A percentile compares a stretch with the other conserved stretches of the same genome.
Evolutionary conservation across 2,888 invertebrate genomes (phyloP).

Genomic region (Leptinotarsa tumamoca): DNA sequence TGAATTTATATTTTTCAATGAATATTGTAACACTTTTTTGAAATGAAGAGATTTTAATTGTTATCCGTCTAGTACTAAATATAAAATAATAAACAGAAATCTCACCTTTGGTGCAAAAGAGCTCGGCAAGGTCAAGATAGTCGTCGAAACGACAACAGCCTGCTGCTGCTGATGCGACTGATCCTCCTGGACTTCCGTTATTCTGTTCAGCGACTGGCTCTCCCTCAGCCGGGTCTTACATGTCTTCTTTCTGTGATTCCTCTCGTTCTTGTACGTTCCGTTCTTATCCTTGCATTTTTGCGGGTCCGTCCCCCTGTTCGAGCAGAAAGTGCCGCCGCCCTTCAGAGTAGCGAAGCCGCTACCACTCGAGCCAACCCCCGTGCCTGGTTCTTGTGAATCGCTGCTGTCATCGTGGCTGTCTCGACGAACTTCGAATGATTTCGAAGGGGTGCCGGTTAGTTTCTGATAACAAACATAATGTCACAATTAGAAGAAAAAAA

Average conservation of each 20-base stretch:
- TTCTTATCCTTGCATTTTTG: constrained; percentile 44
- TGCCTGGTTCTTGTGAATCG: constrained; percentile 71
- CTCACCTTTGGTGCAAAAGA: constrained; percentile 60
- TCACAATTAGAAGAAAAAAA: not conserved
- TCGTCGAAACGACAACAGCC: constrained; percentile 60
- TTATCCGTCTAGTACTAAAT: too few species aligned
- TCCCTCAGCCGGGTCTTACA: constrained; percentile 79
- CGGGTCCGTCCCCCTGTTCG: constrained; percentile 20
- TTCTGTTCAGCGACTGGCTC: constrained; percentile 86
- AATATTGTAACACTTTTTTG: too few species aligned
- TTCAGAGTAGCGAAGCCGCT: constrained; percentile 26
- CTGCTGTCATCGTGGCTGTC: constrained; percentile 90
- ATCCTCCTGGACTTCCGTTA: constrained; percentile 87
- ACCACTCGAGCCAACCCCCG: constrained; percentile 42
- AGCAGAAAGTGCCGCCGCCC: constrained; percentile 16
- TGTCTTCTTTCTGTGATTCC: constrained; percentile 68
- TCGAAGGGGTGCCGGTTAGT: constrained; percentile 70
- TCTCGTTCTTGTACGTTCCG: constrained; percentile 56
- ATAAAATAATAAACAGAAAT: not conserved
- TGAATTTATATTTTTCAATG: too few species aligned
- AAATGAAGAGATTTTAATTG: too few species aligned
- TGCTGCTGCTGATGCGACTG: constrained; percentile 53
- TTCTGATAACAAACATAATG: constrained; percentile 60
- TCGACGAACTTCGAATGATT: constrained; percentile 68
- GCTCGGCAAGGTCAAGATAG: constrained; percentile 59